phyloP scores from a whole-genome alignment of 2,797 vertebrate genomes.

The Otolemur crassicaudatus region DNA sequence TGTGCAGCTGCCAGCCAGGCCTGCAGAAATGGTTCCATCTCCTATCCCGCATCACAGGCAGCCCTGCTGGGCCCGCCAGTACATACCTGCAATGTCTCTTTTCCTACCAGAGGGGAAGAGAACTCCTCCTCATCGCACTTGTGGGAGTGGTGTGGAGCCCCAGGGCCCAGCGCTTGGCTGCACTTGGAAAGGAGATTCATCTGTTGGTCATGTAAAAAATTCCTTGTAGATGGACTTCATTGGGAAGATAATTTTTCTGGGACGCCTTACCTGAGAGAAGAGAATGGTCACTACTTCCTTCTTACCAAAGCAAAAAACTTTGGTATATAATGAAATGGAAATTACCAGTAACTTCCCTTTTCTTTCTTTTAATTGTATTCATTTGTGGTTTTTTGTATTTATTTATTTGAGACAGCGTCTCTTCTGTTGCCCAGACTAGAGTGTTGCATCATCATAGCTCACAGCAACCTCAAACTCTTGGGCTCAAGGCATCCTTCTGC shows the following conservation, averaged over 20 bases:
- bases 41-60: background rate
- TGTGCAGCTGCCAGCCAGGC: background rate
- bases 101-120: accelerated
- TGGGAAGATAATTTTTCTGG: background rate
- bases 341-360: background rate
- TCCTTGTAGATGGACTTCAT: background rate
- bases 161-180: accelerated
- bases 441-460: no score
- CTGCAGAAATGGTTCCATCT: background rate
- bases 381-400: no score
- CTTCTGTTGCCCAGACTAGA: no score
- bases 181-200: background rate
- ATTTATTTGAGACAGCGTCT: no score
- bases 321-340: background rate
- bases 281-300: background rate
- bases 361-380: background rate
- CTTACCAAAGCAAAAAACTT: background rate
- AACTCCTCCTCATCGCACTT: background rate
- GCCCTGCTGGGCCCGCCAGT: no score
- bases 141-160: background rate
- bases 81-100: background rate
- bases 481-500: no score
- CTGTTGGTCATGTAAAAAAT: background rate
- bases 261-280: background rate
- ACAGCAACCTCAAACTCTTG: no score